Evolutionary conservation across 2,113 vertebrate genomes (phyloP).

Genomic region (Xiphophorus hellerii): DNA sequence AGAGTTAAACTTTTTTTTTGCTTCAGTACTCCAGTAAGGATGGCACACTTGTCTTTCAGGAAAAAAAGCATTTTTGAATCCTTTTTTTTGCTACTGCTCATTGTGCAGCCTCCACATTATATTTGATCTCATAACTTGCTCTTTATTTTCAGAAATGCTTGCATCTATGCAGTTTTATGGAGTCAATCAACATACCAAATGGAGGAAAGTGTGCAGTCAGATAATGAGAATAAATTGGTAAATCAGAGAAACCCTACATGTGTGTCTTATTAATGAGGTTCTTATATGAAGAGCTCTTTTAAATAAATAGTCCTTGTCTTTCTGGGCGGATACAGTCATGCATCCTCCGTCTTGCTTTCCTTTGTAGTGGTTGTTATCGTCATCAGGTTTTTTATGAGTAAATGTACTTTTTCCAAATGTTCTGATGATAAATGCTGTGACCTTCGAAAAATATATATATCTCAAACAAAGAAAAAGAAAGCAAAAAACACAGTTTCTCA

Average conservation of each 20-base stretch:
- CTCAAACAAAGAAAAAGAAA: not conserved
- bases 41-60: not conserved
- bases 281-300: not conserved
- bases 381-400: not conserved
- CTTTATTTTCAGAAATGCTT: constrained; percentile 5
- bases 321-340: not conserved
- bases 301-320: not conserved
- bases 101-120: not conserved
- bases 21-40: not conserved
- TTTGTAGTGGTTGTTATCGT: not conserved
- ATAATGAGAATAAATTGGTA: not conserved
- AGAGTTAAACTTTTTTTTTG: too few relatives aligned
- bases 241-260: not conserved
- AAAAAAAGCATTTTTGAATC: not conserved
- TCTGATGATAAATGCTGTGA: not conserved
- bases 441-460: not conserved
- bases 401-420: not conserved
- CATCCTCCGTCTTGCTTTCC: not conserved
- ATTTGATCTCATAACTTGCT: not conserved
- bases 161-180: not conserved
- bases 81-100: too few relatives aligned
- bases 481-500: not conserved
- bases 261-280: not conserved
- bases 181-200: not conserved
- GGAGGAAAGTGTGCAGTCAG: not conserved